Conservation (phyloP, 2,113 vertebrate genomes). For the Pterocles orientalis region DNA sequence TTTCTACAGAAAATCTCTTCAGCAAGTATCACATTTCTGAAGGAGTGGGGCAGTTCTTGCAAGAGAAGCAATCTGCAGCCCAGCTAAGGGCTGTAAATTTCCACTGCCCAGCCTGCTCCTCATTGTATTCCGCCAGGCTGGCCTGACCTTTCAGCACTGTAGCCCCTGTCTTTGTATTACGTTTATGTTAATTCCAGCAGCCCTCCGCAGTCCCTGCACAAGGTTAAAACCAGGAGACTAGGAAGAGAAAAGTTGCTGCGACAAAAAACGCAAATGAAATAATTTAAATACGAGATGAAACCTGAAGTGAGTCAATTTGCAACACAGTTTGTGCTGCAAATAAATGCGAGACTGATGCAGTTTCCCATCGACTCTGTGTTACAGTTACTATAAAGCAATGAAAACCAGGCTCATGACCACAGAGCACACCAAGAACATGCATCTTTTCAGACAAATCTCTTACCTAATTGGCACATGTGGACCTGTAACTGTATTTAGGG, state of each 20-base stretch:
- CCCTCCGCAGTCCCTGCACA: neutral
- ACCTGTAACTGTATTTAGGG: neutral
- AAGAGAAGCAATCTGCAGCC: slow-evolving; percentile 13
- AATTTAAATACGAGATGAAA: slow-evolving; percentile 3
- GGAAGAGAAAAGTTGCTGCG: neutral
- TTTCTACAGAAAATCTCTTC: neutral
- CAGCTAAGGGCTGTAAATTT: slow-evolving; percentile 66
- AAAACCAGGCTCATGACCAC: neutral
- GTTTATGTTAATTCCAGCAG: slow-evolving; percentile 14
- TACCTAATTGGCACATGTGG: neutral
- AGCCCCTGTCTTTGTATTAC: neutral
- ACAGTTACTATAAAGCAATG: neutral
- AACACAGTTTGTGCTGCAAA: neutral
- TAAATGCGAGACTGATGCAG: neutral
- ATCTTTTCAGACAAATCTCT: neutral
- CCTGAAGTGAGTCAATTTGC: neutral
- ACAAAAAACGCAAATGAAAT: neutral
- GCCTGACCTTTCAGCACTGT: slow-evolving; percentile 58
- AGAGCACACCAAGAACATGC: neutral
- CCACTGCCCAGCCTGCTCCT: slow-evolving; percentile 59
- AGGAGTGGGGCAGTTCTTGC: slow-evolving; percentile 4
- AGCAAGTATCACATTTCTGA: slow-evolving; percentile 11
- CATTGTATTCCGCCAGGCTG: neutral
- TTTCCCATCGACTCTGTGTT: neutral
- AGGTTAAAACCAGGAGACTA: neutral